Conservation (phyloP, 2,113 vertebrate genomes). For the Festucalex cinctus region DNA sequence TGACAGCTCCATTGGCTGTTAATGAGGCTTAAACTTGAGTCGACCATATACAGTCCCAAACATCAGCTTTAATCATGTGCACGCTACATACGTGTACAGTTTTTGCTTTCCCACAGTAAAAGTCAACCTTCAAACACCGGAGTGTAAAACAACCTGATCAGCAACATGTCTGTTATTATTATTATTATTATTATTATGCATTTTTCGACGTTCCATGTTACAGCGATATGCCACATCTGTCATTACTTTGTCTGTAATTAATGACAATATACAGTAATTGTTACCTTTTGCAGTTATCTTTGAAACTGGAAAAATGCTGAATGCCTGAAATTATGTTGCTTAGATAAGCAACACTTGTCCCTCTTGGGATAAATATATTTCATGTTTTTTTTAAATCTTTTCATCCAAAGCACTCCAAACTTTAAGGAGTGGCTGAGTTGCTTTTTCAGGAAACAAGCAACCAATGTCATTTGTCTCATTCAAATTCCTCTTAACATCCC, state of each 20-base stretch:
- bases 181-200: too few species aligned
- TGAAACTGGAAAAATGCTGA: not conserved
- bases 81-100: too few species aligned
- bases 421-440: not conserved
- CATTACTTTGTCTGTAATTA: constrained; percentile 33
- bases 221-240: not conserved
- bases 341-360: not conserved
- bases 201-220: not conserved
- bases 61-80: constrained; percentile 35
- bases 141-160: constrained; percentile 4
- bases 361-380: too few species aligned
- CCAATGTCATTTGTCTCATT: not conserved
- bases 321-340: not conserved
- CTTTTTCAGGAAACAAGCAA: too few species aligned
- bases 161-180: constrained; percentile 1
- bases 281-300: constrained; percentile 8
- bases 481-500: not conserved
- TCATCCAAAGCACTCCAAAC: not conserved
- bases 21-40: constrained; percentile 51
- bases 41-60: constrained; percentile 10
- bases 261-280: not conserved
- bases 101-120: not conserved
- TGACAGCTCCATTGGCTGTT: constrained; percentile 39
- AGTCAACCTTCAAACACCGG: constrained; percentile 2
- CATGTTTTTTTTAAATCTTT: too few species aligned